Evolutionary conservation across 2,797 vertebrate genomes (phyloP).

Genomic region (Carduelis carduelis): DNA sequence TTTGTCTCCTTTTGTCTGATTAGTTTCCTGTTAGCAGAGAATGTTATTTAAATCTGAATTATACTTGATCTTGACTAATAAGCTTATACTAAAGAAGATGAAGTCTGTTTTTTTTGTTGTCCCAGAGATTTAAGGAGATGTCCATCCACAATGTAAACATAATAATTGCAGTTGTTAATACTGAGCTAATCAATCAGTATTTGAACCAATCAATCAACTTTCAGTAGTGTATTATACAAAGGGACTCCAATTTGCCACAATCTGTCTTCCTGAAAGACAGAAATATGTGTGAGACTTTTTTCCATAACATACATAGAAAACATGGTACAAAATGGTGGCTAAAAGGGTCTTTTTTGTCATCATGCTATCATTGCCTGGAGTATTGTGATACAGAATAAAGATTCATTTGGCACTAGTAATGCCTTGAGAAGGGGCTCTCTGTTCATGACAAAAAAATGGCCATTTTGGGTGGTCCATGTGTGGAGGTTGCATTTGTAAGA

Average conservation of each 20-base stretch:
- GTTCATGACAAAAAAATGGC: background rate
- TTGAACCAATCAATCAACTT: background rate
- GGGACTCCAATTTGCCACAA: background rate
- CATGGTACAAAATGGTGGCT: background rate
- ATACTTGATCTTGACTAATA: background rate
- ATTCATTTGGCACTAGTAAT: background rate
- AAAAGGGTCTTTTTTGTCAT: background rate
- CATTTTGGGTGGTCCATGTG: accelerated
- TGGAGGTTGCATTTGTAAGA: accelerated
- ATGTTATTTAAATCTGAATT: background rate
- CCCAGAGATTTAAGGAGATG: background rate
- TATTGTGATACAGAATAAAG: background rate
- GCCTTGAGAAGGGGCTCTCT: background rate
- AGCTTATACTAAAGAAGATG: background rate
- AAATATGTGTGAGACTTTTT: background rate
- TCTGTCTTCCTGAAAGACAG: background rate
- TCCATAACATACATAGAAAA: background rate
- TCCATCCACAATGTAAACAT: background rate
- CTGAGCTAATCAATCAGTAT: background rate
- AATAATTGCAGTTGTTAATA: background rate
- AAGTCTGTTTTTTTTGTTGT: background rate
- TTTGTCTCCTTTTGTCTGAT: background rate
- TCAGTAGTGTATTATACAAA: background rate
- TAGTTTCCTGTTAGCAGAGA: background rate
- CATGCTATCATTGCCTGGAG: background rate